Conservation (phyloP, 2,113 vertebrate species). For the Sardina pilchardus region DNA sequence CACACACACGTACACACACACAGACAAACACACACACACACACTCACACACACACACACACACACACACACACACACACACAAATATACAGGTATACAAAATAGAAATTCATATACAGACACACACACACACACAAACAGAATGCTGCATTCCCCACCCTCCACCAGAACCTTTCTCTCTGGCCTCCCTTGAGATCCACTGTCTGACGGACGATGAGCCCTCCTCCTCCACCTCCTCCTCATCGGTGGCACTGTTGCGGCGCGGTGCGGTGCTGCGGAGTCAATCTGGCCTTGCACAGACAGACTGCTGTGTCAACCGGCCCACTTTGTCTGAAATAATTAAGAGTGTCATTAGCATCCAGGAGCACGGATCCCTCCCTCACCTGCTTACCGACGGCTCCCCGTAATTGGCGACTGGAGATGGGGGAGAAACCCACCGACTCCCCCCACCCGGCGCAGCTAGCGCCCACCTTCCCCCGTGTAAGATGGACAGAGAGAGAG, state of each 20-base stretch:
- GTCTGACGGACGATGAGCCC: not conserved
- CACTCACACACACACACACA: not conserved
- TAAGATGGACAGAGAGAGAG: constrained; percentile 30
- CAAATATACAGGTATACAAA: too few relatives aligned
- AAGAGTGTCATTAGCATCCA: constrained; percentile 61
- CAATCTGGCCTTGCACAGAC: constrained; percentile 51
- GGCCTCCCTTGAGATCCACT: not conserved
- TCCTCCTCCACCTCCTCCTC: not conserved
- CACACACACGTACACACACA: not conserved
- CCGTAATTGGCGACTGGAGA: constrained; percentile 56
- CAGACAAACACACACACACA: not conserved
- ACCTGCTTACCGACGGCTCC: constrained; percentile 52
- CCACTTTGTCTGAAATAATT: constrained; percentile 69
- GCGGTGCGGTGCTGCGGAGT: constrained; percentile 34
- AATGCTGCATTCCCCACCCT: not conserved
- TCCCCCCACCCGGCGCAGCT: constrained; percentile 39
- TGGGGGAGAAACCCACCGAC: not conserved
- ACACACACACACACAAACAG: not conserved
- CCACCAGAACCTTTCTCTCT: not conserved
- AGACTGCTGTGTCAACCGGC: constrained; percentile 33
- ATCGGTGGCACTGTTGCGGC: not conserved
- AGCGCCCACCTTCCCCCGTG: constrained; percentile 43
- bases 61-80: not conserved
- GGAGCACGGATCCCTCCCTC: constrained; percentile 50
- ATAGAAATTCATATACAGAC: too few relatives aligned